Evolutionary conservation across 2,888 invertebrate genomes (phyloP), one percentile per base, ranked within the genome.

Genomic region (Mallateleia sp.): DNA sequence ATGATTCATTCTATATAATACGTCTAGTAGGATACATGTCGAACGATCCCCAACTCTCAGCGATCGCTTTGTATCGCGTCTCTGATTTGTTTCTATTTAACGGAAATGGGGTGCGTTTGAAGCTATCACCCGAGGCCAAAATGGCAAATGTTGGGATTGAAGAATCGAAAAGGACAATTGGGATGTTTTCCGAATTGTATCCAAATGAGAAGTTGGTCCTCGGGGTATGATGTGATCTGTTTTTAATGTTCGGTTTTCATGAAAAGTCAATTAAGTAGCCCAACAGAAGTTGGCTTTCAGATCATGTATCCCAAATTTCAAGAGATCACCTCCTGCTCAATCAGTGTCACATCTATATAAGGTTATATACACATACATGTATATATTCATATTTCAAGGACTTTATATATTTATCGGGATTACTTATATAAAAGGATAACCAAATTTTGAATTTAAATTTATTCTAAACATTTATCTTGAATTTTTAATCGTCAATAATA

Each of bases 81-180:
- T 45, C 58, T 32, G 71, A 71, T 71, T 71, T 72, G 60, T 60
- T 72, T 47, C 72, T 47, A 60, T 72, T 58, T 72, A 72, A 20
- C 32, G 7, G 54, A 47, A 72, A 60, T 22, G 25, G 58, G 42
- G 72, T 58, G 58, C 72, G 47, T 47, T 72, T 47, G 71, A 60
- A 72, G 18, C 34, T 15, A 72, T 72, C 45, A 58, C 72, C 58
- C 32, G 58, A 72, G 72, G 58, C 71, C 28, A 38, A 71, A 71
- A 54, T 45, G 45, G 52, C 58, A 72, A 72, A 72, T 25, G 72
- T 47, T 72, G 32, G 47, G 45, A 60, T 58, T 60, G 47, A 34
- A 60, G 32, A 58, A 71, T 71, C 71, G 72, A 58, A 60, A 72
- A 72, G 60, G 47, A 72, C 71, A 71, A 52, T 69, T 42, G 38